These are phyloP conservation scores for Chaenocephalus aceratus DNA, from an alignment of 2,113 vertebrate species.

Conservation along the genomic window DNA sequence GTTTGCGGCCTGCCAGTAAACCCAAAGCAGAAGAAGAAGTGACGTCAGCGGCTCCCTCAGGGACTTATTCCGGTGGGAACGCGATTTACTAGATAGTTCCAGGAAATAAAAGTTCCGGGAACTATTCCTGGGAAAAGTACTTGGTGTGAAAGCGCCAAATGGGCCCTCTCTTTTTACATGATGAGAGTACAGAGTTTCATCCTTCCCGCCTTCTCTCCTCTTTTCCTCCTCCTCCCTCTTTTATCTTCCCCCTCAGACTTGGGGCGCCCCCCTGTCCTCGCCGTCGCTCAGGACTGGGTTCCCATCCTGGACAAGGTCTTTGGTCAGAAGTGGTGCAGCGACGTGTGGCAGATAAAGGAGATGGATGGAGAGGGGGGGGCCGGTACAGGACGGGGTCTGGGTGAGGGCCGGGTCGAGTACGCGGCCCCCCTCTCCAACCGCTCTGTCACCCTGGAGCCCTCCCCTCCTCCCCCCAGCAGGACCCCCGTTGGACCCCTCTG, in stretches of 20 bases:
- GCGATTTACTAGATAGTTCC: too few relatives aligned
- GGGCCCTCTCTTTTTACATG: too few relatives aligned
- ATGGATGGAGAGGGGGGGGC: not conserved
- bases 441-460: conserved; percentile 63
- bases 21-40: too few relatives aligned
- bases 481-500: conserved; percentile 78
- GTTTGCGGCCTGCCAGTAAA: too few relatives aligned
- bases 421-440: conserved; percentile 2
- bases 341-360: conserved; percentile 79
- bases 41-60: too few relatives aligned
- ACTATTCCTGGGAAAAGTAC: too few relatives aligned
- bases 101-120: too few relatives aligned
- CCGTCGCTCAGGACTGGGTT: conserved; percentile 84
- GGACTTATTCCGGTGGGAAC: too few relatives aligned
- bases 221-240: accelerated
- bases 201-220: not conserved
- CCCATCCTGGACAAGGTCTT: conserved; percentile 86
- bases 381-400: not conserved
- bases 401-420: not conserved
- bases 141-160: too few relatives aligned
- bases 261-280: conserved; percentile 60
- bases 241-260: conserved; percentile 29
- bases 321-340: conserved; percentile 83
- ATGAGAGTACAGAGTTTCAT: too few relatives aligned
- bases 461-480: conserved; percentile 70